A percentile compares a stretch with the other conserved stretches of the same genome.
These are phyloP conservation scores for Parthenolecanium corni DNA, from an alignment of 2,888 invertebrate species.

Conservation along the genomic window DNA sequence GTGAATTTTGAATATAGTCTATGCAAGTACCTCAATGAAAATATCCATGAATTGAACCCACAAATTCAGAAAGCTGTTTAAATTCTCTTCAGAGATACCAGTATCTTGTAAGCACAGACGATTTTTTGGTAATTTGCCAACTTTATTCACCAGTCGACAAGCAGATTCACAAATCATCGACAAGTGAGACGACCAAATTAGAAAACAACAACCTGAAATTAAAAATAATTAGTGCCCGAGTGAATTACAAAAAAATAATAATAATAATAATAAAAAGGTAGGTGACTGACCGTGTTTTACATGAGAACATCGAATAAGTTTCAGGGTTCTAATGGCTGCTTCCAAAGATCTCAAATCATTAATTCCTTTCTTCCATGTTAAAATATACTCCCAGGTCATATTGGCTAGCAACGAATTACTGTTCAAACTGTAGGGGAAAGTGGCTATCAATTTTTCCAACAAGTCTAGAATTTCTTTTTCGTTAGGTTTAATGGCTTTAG, in stretches of 20 bases:
- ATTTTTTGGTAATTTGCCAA: constrained; percentile 75
- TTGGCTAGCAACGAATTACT: constrained; percentile 68
- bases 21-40: constrained; percentile 45
- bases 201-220: constrained; percentile 57
- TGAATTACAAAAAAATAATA: too few species aligned
- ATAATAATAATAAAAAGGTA: neutral
- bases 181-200: constrained; percentile 84
- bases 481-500: constrained; percentile 31
- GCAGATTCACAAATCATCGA: constrained; percentile 64
- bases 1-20: too few species aligned
- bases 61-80: constrained; percentile 39
- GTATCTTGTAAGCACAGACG: constrained; percentile 66
- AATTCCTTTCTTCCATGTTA: constrained; percentile 71
- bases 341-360: constrained; percentile 53
- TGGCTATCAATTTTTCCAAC: constrained; percentile 52
- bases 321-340: constrained; percentile 58
- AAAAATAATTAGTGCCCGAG: constrained; percentile 12
- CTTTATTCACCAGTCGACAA: constrained; percentile 64
- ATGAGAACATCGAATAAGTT: constrained; percentile 51
- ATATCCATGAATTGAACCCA: constrained; percentile 44
- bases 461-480: constrained; percentile 43
- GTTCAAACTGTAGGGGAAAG: constrained; percentile 77
- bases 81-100: constrained; percentile 53
- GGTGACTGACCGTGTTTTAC: constrained; percentile 48
- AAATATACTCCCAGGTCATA: constrained; percentile 83